Evolutionary conservation across 2,113 vertebrate species (phyloP).

Genomic region (Chiloscyllium plagiosum): DNA sequence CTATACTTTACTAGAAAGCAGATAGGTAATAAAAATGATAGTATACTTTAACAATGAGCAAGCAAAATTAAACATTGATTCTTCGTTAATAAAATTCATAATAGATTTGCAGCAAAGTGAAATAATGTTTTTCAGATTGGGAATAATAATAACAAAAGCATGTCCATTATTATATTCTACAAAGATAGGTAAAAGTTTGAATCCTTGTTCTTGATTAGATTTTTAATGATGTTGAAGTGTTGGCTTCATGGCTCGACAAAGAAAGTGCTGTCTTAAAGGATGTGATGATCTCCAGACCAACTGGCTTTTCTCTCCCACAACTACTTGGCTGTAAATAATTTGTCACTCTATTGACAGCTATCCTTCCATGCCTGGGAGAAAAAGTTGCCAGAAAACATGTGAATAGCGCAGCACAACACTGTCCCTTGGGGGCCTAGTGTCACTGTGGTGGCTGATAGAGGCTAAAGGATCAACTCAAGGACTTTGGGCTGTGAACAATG

Average conservation of each 20-base stretch:
- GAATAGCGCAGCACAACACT: slow-evolving; percentile 40
- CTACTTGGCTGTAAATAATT: slow-evolving; percentile 41
- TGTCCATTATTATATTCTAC: not conserved
- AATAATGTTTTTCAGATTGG: not conserved
- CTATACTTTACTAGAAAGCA: not conserved
- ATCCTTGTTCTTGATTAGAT: not conserved
- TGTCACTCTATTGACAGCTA: slow-evolving; percentile 41
- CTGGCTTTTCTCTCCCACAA: slow-evolving; percentile 29
- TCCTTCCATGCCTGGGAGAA: slow-evolving; percentile 38
- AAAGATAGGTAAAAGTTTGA: not conserved
- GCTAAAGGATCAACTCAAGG: slow-evolving; percentile 41
- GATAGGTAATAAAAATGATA: not conserved
- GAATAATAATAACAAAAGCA: not conserved
- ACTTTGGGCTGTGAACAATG: slow-evolving; percentile 43
- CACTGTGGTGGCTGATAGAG: not conserved
- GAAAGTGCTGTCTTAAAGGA: slow-evolving; percentile 18
- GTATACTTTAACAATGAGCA: not conserved
- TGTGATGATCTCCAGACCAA: slow-evolving; percentile 28
- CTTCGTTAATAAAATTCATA: not conserved
- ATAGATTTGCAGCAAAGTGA: not conserved
- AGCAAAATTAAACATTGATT: not conserved
- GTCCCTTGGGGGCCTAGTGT: slow-evolving; percentile 38
- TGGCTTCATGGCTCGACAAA: not conserved
- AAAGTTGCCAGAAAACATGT: slow-evolving; percentile 38
- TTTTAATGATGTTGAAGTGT: not conserved